Conservation (phyloP, 1,140 invertebrate genomes). For the Megalonaias nervosa region DNA sequence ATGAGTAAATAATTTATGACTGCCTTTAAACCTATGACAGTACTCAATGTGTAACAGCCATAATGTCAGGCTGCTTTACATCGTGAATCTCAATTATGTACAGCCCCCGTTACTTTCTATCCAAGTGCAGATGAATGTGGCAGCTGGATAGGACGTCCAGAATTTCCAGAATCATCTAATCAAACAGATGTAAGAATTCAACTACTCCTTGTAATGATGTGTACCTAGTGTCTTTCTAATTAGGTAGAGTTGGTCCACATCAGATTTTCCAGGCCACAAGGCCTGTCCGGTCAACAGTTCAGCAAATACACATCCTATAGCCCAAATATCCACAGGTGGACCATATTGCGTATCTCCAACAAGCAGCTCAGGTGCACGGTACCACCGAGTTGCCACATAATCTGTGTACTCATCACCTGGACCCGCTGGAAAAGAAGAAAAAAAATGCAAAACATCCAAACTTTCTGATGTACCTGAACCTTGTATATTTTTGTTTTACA, state of each 20-base stretch:
- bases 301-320: constrained; percentile 91
- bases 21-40: too few relatives aligned
- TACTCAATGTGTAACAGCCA: not conserved
- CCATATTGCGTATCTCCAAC: constrained; percentile 99
- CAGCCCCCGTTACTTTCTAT: too few relatives aligned
- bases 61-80: not conserved
- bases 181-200: too few relatives aligned
- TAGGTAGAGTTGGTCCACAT: constrained; percentile 97
- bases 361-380: constrained; percentile 93
- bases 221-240: constrained; percentile 87
- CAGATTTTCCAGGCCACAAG: constrained; percentile 98
- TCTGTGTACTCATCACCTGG: constrained; percentile 99
- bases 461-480: too few relatives aligned
- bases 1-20: too few relatives aligned
- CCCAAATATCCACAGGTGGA: constrained; percentile 98
- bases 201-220: constrained; percentile 5
- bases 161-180: too few relatives aligned
- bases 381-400: constrained; percentile 99
- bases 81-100: too few relatives aligned
- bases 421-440: constrained; percentile 64
- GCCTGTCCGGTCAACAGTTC: constrained; percentile 84
- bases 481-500: too few relatives aligned
- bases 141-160: too few relatives aligned
- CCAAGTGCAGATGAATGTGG: too few relatives aligned
- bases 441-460: not conserved